Evolutionary conservation across 35 echinoderm and acorn worm genomes (phyloP), one percentile per base, ranked within the genome.

Genomic region (Eucidaris tribuloides): DNA sequence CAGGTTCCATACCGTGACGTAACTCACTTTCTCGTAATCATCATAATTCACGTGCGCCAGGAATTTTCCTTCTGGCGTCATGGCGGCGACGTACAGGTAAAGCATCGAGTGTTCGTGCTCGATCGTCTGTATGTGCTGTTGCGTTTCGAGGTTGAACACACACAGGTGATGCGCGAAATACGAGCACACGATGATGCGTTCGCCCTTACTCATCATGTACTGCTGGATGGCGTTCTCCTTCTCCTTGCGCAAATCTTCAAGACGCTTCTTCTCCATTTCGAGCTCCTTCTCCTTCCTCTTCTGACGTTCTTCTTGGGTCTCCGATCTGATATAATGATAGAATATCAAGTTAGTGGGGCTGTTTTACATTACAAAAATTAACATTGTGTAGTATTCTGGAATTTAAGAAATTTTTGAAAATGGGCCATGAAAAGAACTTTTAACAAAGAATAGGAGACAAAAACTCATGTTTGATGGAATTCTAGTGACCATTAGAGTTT

Each of bases 141-240:
- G 90, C 2, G 81, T 86, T 22, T 64, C 77, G 4, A 93, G 86
- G 34, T 98, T 62, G 58, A 98, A 98, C 1, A 98, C 95, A 50
- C 87, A 90, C 71, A 98, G 79, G 46, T 98, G 95, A 83, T 98
- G 95, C 2, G 86, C 90, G 64, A 98, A 98, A 37, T 93, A 93
- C 3, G 90, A 98, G 35, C 90, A 92, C 5, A 98, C 90, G 17
- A 98, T 82, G 2, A 98, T 41, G 33, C 74, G 83, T 24, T 98
- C 95, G 38, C 93, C 95, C 35, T 79, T 9, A 61, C 90, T 98
- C 78, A 98, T 77, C n/a, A 89, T 18, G 40, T 83, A 98, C 68
- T 98, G 90, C 56, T 90, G 90, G 34, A 98, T 98, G 18, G 95
- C 86, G 32, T 98, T 98, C 44, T 98, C 95, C 43, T 98, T 98